A percentile compares a stretch with the other conserved stretches of the same genome.
Conservation (phyloP, 2,888 invertebrate genomes). For the Mythimna impura region DNA sequence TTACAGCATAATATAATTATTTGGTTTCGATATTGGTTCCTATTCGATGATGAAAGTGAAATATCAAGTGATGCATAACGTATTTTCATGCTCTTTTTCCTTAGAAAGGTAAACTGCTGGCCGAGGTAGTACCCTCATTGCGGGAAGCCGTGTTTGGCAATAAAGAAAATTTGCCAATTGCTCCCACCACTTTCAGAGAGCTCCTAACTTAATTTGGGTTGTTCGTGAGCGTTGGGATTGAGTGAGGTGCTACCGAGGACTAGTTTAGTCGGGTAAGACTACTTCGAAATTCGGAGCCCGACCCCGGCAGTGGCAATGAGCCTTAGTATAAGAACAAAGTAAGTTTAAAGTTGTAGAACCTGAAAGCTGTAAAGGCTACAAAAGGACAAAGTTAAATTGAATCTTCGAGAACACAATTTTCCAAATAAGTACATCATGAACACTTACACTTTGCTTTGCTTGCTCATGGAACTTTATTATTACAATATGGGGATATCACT, state of each 20-base stretch:
- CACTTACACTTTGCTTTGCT: no score
- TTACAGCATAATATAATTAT: constrained; percentile 21
- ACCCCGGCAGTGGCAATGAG: background rate
- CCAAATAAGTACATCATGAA: no score
- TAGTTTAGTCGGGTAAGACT: constrained; percentile 11
- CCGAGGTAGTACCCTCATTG: constrained; percentile 19
- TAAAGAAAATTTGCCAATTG: constrained; percentile 19
- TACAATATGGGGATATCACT: no score
- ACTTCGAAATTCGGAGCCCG: background rate
- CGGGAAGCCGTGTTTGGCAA: constrained; percentile 32
- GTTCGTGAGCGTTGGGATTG: constrained; percentile 7
- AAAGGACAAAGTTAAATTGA: background rate
- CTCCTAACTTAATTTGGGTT: constrained; percentile 25
- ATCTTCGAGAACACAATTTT: background rate
- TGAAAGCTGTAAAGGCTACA: background rate
- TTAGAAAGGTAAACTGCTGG: constrained; percentile 45
- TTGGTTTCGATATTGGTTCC: constrained; percentile 51
- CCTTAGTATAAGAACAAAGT: constrained; percentile 10
- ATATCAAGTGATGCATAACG: constrained; percentile 48
- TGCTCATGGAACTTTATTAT: no score
- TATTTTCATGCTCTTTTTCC: constrained; percentile 55
- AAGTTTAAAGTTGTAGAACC: background rate
- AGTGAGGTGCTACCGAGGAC: background rate
- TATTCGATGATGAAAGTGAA: constrained; percentile 38
- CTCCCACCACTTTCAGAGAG: background rate